Percentiles rank a stretch among this genome's conserved stretches.
These are phyloP conservation scores for Colistium nudipinnis DNA, from an alignment of 2,113 vertebrate genomes.

Conservation along the genomic window DNA sequence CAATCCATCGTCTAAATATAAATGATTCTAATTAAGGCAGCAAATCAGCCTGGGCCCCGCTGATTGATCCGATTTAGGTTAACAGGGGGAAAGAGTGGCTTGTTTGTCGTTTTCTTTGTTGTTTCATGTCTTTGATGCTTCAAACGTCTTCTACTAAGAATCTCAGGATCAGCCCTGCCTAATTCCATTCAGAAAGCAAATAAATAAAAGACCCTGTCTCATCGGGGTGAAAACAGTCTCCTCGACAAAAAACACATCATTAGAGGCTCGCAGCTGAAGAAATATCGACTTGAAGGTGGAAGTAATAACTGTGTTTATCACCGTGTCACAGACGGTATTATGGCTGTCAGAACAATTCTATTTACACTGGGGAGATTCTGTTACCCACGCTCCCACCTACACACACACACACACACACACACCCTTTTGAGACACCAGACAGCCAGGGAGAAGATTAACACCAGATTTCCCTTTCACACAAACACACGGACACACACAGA, in stretches of 20 bases:
- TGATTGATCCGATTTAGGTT: conserved; percentile 42
- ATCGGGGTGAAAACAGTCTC: conserved; percentile 20
- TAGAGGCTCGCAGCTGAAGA: conserved; percentile 57
- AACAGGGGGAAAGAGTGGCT: conserved; percentile 31
- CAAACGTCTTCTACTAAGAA: neutral
- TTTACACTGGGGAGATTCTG: conserved; percentile 65
- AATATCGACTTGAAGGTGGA: conserved; percentile 44
- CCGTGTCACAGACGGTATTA: conserved; percentile 56
- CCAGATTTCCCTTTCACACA: conserved; percentile 46
- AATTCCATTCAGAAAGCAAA: neutral
- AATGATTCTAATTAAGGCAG: conserved; percentile 58
- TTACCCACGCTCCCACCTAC: conserved; percentile 43
- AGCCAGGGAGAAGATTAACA: conserved; percentile 67
- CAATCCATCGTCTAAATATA: conserved; percentile 45
- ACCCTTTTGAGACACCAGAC: conserved; percentile 39
- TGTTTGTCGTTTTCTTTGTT: neutral
- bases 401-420: conserved; percentile 31
- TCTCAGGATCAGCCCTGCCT: neutral
- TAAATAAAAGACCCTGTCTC: neutral
- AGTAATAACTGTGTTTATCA: conserved; percentile 61
- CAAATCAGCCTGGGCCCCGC: conserved; percentile 30
- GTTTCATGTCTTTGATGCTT: neutral
- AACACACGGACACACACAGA: conserved; percentile 13
- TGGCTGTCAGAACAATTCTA: conserved; percentile 57
- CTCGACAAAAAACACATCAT: conserved; percentile 42